These are phyloP conservation scores for Escarpia spicata DNA, from an alignment of 2,888 invertebrate species.

Conservation along the genomic window DNA sequence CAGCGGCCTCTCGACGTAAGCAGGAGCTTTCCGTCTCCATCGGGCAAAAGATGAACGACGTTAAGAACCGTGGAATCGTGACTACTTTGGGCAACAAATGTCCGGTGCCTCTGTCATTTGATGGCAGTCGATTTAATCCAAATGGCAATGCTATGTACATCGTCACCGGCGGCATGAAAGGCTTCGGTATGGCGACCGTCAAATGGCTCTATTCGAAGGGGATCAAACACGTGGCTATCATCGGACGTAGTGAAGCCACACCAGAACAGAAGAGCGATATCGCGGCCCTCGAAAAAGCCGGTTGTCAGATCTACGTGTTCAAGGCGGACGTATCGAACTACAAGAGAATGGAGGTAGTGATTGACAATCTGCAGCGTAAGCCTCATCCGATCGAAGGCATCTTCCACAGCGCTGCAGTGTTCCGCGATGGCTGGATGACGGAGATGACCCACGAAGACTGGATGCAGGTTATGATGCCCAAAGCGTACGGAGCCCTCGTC, in stretches of 20 bases:
- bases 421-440: background rate
- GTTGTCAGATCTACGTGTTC: background rate
- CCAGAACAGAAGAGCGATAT: background rate
- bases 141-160: slow-evolving; percentile 8
- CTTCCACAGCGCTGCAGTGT: slow-evolving; percentile 13
- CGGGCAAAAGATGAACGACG: no score
- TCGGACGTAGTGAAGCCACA: background rate
- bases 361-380: background rate
- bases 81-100: background rate
- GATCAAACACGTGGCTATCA: background rate
- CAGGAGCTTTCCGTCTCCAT: no score
- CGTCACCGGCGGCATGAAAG: background rate
- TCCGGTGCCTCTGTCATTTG: background rate
- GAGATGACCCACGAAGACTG: background rate
- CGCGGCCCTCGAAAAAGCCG: background rate
- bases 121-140: background rate
- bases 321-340: slow-evolving; percentile 9
- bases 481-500: background rate
- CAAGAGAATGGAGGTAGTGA: background rate
- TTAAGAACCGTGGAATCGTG: no score
- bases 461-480: background rate
- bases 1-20: background rate
- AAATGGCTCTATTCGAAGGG: background rate
- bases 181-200: background rate
- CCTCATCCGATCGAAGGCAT: slow-evolving; percentile 13